Conservation (phyloP, 2,797 vertebrate genomes). For the Aulostomus chinensis region DNA sequence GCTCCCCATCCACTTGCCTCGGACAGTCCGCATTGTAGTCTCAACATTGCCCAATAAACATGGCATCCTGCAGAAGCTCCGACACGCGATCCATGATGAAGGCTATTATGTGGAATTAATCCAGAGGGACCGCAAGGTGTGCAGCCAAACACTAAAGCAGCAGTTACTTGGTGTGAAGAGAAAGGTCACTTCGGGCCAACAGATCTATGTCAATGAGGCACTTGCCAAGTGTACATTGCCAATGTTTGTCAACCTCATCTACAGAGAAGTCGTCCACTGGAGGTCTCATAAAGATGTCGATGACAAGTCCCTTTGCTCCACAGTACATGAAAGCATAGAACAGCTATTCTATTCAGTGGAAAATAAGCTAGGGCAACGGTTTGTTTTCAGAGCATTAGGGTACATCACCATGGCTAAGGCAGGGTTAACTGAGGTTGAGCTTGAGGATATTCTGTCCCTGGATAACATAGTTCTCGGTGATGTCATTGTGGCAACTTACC, state of each 20-base stretch:
- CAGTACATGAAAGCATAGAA: constrained; percentile 97
- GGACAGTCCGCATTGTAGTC: constrained; percentile 92
- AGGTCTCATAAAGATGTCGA: constrained; percentile 98
- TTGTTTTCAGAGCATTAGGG: constrained; percentile 93
- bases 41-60: constrained; percentile 98
- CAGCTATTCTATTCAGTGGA: constrained; percentile 96
- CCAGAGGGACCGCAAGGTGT: constrained; percentile 93
- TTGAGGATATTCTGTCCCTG: constrained; percentile 96
- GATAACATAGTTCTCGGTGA: constrained; percentile 95
- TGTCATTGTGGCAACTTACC: constrained; percentile 84
- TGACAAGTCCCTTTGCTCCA: constrained; percentile 92
- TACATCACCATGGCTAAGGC: constrained; percentile 97
- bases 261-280: constrained; percentile 95
- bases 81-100: constrained; percentile 92
- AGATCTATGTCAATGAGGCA: constrained; percentile 98
- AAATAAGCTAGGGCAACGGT: constrained; percentile 89
- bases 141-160: constrained; percentile 97
- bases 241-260: constrained; percentile 99
- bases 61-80: constrained; percentile 95
- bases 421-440: constrained; percentile 94
- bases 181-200: constrained; percentile 98
- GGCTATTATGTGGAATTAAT: constrained; percentile 91
- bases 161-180: constrained; percentile 93
- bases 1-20: constrained; percentile 94
- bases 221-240: constrained; percentile 96